Base-by-base conservation (phyloP, 2,888 invertebrate genomes). In the Blomia tropicalis region DNA sequence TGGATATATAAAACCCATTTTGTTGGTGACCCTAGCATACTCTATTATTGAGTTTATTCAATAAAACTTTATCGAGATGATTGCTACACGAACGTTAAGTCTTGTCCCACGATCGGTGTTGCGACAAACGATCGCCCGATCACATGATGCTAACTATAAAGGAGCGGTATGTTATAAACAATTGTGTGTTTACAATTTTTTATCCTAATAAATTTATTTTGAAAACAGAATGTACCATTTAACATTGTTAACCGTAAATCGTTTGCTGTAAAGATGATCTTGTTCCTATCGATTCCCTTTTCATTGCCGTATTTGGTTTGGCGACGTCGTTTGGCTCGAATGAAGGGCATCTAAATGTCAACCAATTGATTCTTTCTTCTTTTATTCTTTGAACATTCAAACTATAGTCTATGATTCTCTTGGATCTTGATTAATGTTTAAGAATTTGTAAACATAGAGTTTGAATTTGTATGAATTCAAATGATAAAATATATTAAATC, bases 251-350 rank as follows among this genome's bases (percentile, higher is more conserved):
- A 60, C 29, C 22, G 29, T n/a, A 29, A 32, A 17, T 54, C 47
- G 23, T 30, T 60, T 54, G 60, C 60, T 14, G 32, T 60, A 19
- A 60, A 60, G 32, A 60, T 60, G 60, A 60, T 32, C 29, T 17
- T 60, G 2, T 60, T 60, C 47, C 32, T 60, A 14, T 43, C 60
- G 2, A 47, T 60, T n/a, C 60, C 60, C 1, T 60, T 19, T 11
- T 25, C 60, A n/a, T 17, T 60, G 44, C 60, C 60, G 4, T 60
- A 47, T 31, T 11, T 60, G 32, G 56, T 56, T 2, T 56, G 56
- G 56, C 56, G 56, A 56, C 56, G 56, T 22, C 56, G 56, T 36
- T 25, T 56, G 29, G 56, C 56, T 22, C 56, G 56, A n/a, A 56
- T 27, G 29, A 56, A 56, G 29, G 56, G 56, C 25, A 56, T 56